Conservation (phyloP, 2,888 invertebrate species). For the Teinopalpus imperialis region DNA sequence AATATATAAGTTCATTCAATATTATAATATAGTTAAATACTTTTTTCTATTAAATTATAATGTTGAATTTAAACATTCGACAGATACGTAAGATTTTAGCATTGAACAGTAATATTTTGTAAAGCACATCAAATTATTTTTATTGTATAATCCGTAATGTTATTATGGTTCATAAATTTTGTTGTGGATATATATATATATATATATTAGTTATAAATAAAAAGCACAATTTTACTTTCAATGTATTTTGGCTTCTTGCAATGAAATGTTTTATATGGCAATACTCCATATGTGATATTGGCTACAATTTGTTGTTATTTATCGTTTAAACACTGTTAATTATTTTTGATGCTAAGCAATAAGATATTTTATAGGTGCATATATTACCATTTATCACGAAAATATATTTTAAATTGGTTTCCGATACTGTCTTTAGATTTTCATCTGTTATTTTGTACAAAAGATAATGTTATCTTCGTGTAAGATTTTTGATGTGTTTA, state of each 20-base stretch:
- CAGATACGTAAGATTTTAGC: too few relatives aligned
- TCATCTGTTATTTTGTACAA: constrained; percentile 6
- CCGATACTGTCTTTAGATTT: neutral
- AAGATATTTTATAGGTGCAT: constrained; percentile 15
- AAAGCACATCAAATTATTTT: too few relatives aligned
- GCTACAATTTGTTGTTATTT: constrained; percentile 23
- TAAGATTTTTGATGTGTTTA: constrained; percentile 21
- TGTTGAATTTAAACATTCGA: too few relatives aligned
- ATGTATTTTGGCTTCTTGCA: constrained; percentile 5
- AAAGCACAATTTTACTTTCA: constrained; percentile 13
- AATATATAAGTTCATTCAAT: too few relatives aligned
- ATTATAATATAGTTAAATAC: too few relatives aligned
- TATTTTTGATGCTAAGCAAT: constrained; percentile 14
- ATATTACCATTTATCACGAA: constrained; percentile 7
- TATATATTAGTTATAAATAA: constrained; percentile 21
- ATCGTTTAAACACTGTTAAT: constrained; percentile 21
- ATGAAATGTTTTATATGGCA: constrained; percentile 18
- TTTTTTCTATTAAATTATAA: too few relatives aligned
- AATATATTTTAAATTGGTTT: constrained; percentile 10
- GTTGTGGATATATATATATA: constrained; percentile 14
- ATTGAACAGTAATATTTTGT: too few relatives aligned
- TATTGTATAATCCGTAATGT: constrained; percentile 15
- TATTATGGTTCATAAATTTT: constrained; percentile 16
- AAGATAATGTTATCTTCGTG: constrained; percentile 11
- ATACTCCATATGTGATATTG: constrained; percentile 15